phyloP scores from a whole-genome alignment of 2,888 invertebrate genomes.

The Melanotus villosus region DNA sequence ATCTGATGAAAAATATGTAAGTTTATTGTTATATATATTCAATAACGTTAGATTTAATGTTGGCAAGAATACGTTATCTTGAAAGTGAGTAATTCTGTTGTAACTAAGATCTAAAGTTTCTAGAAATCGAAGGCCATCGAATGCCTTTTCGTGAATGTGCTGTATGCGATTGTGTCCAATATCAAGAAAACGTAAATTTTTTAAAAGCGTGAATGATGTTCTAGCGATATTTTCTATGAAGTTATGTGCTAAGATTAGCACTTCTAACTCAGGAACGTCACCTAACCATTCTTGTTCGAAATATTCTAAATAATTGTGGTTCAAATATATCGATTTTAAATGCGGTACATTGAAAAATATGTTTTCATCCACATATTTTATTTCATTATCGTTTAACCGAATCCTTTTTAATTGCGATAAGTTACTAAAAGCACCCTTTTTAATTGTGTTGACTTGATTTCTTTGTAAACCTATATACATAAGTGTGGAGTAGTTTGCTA shows the following conservation, averaged over 20 bases:
- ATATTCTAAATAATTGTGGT: neutral
- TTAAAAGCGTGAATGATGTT: constrained; percentile 6
- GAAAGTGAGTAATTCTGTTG: constrained; percentile 25
- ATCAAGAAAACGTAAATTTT: constrained; percentile 13
- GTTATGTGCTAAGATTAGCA: constrained; percentile 18
- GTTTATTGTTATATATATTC: constrained; percentile 34
- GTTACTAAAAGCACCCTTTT: constrained; percentile 25
- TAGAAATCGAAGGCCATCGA: constrained; percentile 6
- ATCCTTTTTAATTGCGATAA: constrained; percentile 7
- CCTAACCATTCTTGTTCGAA: constrained; percentile 33
- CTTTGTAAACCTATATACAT: constrained; percentile 14
- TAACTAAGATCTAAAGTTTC: constrained; percentile 36
- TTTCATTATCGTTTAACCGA: constrained; percentile 17
- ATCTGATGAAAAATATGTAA: constrained; percentile 10
- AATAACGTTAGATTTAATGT: neutral
- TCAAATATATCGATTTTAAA: neutral
- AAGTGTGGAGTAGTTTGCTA: constrained; percentile 10
- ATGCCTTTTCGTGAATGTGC: constrained; percentile 13
- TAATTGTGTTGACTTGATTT: constrained; percentile 34
- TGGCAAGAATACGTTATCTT: neutral
- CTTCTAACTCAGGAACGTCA: neutral
- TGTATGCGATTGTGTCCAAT: constrained; percentile 16
- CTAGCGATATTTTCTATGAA: neutral
- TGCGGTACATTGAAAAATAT: neutral
- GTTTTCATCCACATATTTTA: constrained; percentile 2